A percentile compares a stretch with the other conserved stretches of the same genome.
Conservation (phyloP, 2,113 vertebrate genomes). For the Chascanopsetta lugubris region DNA sequence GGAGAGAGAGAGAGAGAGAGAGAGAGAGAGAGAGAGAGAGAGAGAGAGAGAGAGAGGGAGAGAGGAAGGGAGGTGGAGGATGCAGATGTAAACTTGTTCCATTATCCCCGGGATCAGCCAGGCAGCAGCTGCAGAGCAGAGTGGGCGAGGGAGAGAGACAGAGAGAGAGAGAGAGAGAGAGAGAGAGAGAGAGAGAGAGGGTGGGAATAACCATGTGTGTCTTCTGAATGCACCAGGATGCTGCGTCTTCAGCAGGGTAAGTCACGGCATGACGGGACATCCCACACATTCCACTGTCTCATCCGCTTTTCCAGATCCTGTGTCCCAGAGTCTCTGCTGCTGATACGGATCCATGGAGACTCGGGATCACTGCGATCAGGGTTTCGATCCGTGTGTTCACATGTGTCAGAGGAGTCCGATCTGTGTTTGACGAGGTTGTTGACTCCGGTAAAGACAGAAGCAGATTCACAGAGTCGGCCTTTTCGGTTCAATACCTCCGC, state of each 20-base stretch:
- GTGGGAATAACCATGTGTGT: conserved; percentile 72
- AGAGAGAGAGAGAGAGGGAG: conserved; percentile 17
- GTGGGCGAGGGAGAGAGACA: too few relatives aligned
- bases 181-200: conserved; percentile 49
- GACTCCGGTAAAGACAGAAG: too few relatives aligned
- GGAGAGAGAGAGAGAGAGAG: conserved; percentile 7
- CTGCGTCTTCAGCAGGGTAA: conserved; percentile 80
- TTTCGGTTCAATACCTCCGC: too few relatives aligned
- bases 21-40: conserved; percentile 19
- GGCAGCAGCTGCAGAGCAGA: conserved; percentile 58
- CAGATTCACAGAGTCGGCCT: too few relatives aligned
- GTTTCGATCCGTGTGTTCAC: too few relatives aligned
- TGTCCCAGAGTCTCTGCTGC: not conserved
- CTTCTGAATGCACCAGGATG: conserved; percentile 82
- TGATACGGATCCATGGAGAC: too few relatives aligned
- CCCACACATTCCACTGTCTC: not conserved
- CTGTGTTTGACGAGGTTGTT: too few relatives aligned
- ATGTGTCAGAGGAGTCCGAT: too few relatives aligned
- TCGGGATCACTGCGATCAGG: too few relatives aligned
- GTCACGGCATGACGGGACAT: conserved; percentile 34
- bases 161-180: conserved; percentile 58
- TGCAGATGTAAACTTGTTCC: conserved; percentile 85
- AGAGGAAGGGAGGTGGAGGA: conserved; percentile 31
- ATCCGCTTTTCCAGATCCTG: not conserved
- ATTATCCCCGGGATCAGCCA: conserved; percentile 66